Percentiles rank a stretch among this genome's conserved stretches.
Conservation (phyloP, 2,113 vertebrate genomes). For the Castor canadensis region DNA sequence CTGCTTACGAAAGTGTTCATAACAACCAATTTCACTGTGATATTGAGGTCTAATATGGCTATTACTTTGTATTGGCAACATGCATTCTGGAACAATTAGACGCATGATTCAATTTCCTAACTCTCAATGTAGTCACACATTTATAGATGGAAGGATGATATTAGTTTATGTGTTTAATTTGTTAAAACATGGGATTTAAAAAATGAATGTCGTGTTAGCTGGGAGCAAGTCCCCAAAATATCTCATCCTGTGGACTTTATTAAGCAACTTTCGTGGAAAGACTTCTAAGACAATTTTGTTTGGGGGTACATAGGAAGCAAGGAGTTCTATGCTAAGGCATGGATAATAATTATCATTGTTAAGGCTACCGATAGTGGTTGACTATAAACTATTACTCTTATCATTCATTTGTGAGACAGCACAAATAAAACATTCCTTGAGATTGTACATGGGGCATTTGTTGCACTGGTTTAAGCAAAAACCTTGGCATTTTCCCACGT, state of each 20-base stretch:
- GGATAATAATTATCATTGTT: background rate
- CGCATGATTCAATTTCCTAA: conserved; percentile 4
- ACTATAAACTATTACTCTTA: background rate
- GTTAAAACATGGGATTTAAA: background rate
- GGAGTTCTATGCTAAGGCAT: background rate
- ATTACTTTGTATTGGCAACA: conserved; percentile 12
- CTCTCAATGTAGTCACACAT: background rate
- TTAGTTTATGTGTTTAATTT: background rate
- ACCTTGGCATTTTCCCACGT: background rate
- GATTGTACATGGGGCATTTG: background rate
- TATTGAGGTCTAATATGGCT: conserved; percentile 24
- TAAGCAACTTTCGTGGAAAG: background rate
- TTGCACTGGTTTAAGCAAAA: conserved; percentile 15
- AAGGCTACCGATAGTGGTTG: background rate
- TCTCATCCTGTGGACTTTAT: background rate
- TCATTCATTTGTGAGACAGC: conserved; percentile 6
- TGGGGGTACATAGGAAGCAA: background rate
- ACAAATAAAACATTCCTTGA: background rate
- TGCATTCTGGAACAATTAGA: conserved; percentile 46
- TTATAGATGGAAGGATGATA: background rate
- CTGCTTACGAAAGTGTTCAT: conserved; percentile 54
- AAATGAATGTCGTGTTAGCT: background rate
- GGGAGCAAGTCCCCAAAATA: background rate
- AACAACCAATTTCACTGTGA: conserved; percentile 70
- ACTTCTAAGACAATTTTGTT: background rate